These are phyloP conservation scores for Rhyacophila evoluta DNA, from an alignment of 2,888 invertebrate species.

Conservation along the genomic window DNA sequence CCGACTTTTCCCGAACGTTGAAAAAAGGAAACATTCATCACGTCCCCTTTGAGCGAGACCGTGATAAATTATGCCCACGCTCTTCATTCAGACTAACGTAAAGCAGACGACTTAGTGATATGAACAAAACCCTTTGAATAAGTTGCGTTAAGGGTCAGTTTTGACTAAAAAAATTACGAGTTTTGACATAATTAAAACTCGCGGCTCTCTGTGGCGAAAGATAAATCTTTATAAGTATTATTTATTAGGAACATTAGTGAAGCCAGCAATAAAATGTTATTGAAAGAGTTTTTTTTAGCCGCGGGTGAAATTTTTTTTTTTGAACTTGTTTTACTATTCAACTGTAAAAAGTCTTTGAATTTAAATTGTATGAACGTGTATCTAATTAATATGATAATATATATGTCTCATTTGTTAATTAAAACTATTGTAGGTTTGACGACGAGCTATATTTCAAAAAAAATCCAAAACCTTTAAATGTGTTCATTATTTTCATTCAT, in stretches of 20 bases:
- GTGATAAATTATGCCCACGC: slow-evolving; percentile 37
- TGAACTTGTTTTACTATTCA: not conserved
- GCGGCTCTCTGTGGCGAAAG: slow-evolving; percentile 31
- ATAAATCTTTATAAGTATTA: slow-evolving; percentile 37
- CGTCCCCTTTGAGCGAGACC: slow-evolving; percentile 37
- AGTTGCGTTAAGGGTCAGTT: not conserved
- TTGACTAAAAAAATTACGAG: not conserved
- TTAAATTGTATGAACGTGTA: too few species aligned
- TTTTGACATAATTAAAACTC: not conserved
- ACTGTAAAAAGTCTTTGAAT: too few species aligned
- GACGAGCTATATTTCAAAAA: too few species aligned
- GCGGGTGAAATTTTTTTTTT: slow-evolving; percentile 23
- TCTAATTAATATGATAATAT: too few species aligned
- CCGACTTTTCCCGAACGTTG: slow-evolving; percentile 36
- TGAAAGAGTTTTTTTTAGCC: slow-evolving; percentile 31
- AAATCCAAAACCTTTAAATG: too few species aligned
- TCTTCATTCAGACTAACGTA: not conserved
- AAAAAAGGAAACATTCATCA: slow-evolving; percentile 44
- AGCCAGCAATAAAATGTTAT: slow-evolving; percentile 35
- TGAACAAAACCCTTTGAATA: not conserved
- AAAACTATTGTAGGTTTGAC: too few species aligned
- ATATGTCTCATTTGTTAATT: too few species aligned
- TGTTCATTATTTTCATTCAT: too few species aligned
- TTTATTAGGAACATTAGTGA: slow-evolving; percentile 40
- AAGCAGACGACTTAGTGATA: not conserved